Evolutionary conservation across 23 tunicate species (phyloP).

Genomic region (Halocynthia aurantium): DNA sequence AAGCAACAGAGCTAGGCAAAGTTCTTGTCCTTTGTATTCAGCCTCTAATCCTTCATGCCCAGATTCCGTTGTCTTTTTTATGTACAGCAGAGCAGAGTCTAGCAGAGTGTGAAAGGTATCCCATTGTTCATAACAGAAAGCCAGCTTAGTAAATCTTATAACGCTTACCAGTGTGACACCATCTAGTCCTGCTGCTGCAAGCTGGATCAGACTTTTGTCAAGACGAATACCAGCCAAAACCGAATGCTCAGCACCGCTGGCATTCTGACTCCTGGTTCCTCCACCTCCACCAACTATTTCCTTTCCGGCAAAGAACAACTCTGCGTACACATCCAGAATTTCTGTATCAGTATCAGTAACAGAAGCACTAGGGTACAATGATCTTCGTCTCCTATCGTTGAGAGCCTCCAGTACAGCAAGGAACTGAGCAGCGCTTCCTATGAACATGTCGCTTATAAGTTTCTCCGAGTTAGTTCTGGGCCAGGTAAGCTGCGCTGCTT

Average conservation of each 20-base stretch:
- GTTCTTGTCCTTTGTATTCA: conserved; percentile 53
- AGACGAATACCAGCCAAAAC: conserved; percentile 64
- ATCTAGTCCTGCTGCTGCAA: conserved; percentile 76
- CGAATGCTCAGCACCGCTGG: conserved; percentile 84
- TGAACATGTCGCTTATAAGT: conserved; percentile 78
- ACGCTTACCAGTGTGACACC: conserved; percentile 76
- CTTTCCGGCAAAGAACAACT: conserved; percentile 86
- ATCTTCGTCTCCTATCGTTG: conserved; percentile 40
- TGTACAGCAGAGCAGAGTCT: conserved; percentile 76
- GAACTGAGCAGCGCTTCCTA: conserved; percentile 90
- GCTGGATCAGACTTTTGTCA: conserved; percentile 55
- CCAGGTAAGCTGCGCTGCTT: conserved; percentile 77
- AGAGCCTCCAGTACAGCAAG: conserved; percentile 86
- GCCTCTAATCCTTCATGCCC: conserved; percentile 12
- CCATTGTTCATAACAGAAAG: conserved; percentile 93
- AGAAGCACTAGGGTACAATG: conserved; percentile 39
- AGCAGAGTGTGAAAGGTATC: conserved; percentile 59
- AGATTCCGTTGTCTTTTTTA: conserved; percentile 18
- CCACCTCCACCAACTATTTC: conserved; percentile 97
- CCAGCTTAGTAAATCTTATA: conserved; percentile 77
- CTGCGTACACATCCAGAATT: conserved; percentile 65
- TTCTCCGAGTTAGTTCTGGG: conserved; percentile 78
- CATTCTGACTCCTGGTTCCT: conserved; percentile 52
- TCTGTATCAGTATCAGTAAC: conserved; percentile 67
- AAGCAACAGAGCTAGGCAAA: conserved; percentile 80